phyloP scores from a whole-genome alignment of 2,113 vertebrate genomes.

The Rafetus swinhoei region DNA sequence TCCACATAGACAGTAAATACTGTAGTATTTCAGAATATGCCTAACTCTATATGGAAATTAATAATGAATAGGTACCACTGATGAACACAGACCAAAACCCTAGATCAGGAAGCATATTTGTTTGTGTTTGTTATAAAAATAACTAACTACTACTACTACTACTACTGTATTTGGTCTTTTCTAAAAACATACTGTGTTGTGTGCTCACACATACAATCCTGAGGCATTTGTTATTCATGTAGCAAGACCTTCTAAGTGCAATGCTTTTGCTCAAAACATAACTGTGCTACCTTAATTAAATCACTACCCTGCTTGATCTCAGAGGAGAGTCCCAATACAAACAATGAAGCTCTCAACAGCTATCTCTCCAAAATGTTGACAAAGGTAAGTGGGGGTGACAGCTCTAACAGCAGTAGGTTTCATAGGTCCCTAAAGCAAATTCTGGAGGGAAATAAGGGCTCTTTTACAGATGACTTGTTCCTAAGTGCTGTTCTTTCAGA shows the following conservation, averaged over 20 bases:
- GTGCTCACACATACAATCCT: not conserved
- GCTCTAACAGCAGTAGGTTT: not conserved
- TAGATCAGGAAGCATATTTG: not conserved
- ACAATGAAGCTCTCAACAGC: not conserved
- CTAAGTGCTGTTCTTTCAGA: not conserved
- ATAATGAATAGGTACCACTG: not conserved
- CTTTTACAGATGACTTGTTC: not conserved
- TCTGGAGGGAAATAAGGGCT: not conserved
- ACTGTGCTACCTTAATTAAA: not conserved
- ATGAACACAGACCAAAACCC: not conserved
- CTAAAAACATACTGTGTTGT: not conserved
- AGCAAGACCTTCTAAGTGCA: not conserved
- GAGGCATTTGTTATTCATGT: not conserved
- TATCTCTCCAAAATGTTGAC: not conserved
- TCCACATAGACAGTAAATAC: not conserved
- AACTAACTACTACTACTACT: not conserved
- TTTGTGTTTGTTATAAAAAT: no score
- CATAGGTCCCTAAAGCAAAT: not conserved
- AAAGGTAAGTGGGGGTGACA: constrained; percentile 14
- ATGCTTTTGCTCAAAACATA: accelerated
- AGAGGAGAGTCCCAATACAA: not conserved
- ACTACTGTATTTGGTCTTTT: not conserved
- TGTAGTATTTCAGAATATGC: not conserved
- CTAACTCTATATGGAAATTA: not conserved
- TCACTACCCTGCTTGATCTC: not conserved